phyloP scores from a whole-genome alignment of 2,797 vertebrate genomes.

The Argyrosomus regius region DNA sequence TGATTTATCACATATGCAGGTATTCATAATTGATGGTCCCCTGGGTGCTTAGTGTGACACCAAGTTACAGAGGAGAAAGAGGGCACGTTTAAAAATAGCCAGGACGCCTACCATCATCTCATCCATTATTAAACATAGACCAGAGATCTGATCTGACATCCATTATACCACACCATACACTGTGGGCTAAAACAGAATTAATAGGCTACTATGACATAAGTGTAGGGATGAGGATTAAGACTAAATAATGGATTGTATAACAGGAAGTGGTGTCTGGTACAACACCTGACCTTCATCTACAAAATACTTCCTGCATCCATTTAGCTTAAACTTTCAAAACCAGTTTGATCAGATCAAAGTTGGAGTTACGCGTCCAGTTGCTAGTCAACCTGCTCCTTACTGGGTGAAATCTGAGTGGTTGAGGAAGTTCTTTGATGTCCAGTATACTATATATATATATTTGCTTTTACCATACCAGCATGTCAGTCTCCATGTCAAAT shows the following conservation, averaged over 20 bases:
- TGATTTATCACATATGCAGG: conserved; percentile 53
- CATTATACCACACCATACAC: conserved; percentile 62
- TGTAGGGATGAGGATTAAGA: conserved; percentile 32
- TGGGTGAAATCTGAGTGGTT: conserved; percentile 23
- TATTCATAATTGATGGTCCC: conserved; percentile 73
- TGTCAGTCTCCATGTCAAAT: conserved; percentile 42
- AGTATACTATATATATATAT: conserved; percentile 36
- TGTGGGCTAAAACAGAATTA: conserved; percentile 52
- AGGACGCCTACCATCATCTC: conserved; percentile 73
- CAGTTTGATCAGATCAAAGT: background rate
- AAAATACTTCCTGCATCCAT: conserved; percentile 12
- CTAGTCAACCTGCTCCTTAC: background rate
- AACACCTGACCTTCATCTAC: background rate
- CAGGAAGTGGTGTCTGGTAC: background rate
- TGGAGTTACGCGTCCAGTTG: background rate
- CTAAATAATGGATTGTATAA: conserved; percentile 51
- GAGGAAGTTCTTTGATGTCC: conserved; percentile 40
- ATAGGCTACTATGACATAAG: conserved; percentile 43
- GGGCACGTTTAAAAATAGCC: conserved; percentile 81
- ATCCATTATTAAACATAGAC: conserved; percentile 82
- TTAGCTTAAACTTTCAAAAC: conserved; percentile 1
- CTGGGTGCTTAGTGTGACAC: conserved; percentile 56
- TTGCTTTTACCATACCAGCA: conserved; percentile 48
- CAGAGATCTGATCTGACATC: conserved; percentile 70
- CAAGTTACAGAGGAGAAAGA: conserved; percentile 66